A percentile compares a stretch with the other conserved stretches of the same genome.
Conservation (phyloP, 2,888 invertebrate genomes). For the Allolobophora icterica region DNA sequence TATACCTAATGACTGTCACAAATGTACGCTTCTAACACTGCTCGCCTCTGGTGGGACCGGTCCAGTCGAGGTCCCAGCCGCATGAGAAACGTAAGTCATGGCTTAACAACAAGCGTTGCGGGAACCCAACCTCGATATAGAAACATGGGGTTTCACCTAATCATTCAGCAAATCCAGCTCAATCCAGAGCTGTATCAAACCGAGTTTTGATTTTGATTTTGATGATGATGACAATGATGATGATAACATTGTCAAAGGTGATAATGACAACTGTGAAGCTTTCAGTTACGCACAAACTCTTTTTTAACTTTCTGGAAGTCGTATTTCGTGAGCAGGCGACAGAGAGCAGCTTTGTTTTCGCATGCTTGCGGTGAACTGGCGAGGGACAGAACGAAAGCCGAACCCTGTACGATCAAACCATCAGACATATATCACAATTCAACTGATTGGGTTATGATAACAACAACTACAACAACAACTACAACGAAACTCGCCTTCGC, state of each 20-base stretch:
- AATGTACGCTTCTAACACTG: too few relatives aligned
- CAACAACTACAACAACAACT: neutral
- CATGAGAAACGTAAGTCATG: too few relatives aligned
- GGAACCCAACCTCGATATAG: too few relatives aligned
- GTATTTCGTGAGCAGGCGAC: neutral
- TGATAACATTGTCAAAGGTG: neutral
- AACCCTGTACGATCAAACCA: neutral
- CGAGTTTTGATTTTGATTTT: too few relatives aligned
- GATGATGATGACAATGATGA: neutral
- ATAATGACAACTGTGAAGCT: neutral
- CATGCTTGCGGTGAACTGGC: neutral
- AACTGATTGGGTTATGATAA: neutral
- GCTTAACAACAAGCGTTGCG: too few relatives aligned
- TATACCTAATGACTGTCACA: too few relatives aligned
- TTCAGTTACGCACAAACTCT: neutral
- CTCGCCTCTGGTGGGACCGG: too few relatives aligned
- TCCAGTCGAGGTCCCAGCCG: too few relatives aligned
- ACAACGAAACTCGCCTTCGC: neutral
- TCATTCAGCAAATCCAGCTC: too few relatives aligned
- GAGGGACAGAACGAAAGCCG: neutral
- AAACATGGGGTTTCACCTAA: too few relatives aligned
- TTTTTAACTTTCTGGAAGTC: neutral
- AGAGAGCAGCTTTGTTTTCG: neutral
- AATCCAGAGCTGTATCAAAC: too few relatives aligned
- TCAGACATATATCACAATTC: neutral